Conservation (phyloP, 2,888 invertebrate species). For the Heliconius hortense region DNA sequence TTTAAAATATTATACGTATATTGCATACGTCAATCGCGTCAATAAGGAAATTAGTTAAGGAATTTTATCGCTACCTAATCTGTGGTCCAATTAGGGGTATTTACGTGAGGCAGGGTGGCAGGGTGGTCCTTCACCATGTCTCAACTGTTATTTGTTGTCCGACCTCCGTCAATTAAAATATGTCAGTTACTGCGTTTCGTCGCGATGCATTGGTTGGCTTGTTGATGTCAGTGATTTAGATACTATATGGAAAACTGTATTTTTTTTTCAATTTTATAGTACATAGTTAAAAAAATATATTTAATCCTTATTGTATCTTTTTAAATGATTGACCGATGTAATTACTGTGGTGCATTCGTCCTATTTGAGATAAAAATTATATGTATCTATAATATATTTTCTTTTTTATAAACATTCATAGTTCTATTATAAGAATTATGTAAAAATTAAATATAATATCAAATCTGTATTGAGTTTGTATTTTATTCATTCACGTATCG, state of each 20-base stretch:
- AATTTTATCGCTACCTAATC: constrained; percentile 67
- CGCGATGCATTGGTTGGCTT: constrained; percentile 43
- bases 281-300: too few species aligned
- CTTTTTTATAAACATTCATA: too few species aligned
- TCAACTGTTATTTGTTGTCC: constrained; percentile 51
- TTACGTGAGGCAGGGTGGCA: constrained; percentile 59
- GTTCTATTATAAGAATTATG: too few species aligned
- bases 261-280: too few species aligned
- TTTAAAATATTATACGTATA: background rate
- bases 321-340: too few species aligned
- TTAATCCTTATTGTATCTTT: too few species aligned
- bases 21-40: constrained; percentile 13
- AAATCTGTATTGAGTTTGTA: too few species aligned
- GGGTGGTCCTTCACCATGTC: constrained; percentile 66
- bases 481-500: too few species aligned
- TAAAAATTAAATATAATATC: too few species aligned
- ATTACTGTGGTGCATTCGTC: too few species aligned
- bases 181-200: constrained; percentile 67
- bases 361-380: too few species aligned
- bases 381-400: too few species aligned
- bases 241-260: constrained; percentile 13
- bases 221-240: constrained; percentile 47
- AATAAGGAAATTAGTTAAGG: constrained; percentile 50
- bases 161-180: constrained; percentile 72
- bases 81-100: constrained; percentile 71